These are phyloP conservation scores for Coecobrya sp. DNA, from an alignment of 2,888 invertebrate species.

Conservation along the genomic window DNA sequence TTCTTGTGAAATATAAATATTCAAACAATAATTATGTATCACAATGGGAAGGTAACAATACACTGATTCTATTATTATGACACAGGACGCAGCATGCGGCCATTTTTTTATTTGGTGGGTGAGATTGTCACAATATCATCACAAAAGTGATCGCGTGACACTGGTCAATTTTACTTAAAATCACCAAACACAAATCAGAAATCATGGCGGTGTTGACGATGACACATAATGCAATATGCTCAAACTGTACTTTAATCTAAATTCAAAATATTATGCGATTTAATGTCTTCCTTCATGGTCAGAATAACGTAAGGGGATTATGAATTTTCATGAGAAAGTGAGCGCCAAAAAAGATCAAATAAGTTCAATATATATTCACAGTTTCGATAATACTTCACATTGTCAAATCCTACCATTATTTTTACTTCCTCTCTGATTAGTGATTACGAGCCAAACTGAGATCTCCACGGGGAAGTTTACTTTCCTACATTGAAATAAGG, in stretches of 20 bases:
- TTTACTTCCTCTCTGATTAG: neutral
- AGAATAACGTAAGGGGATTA: too few relatives aligned
- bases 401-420: neutral
- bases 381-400: too few relatives aligned
- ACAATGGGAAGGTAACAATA: conserved; percentile 9
- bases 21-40: neutral
- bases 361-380: neutral
- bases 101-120: neutral
- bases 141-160: conserved; percentile 51
- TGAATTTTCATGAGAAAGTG: conserved; percentile 9
- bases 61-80: conserved; percentile 4
- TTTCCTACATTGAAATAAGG: too few relatives aligned
- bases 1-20: neutral
- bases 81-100: conserved; percentile 36
- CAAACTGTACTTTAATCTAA: neutral
- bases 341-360: neutral
- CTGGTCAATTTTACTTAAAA: conserved; percentile 13
- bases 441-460: too few relatives aligned
- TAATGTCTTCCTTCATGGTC: too few relatives aligned
- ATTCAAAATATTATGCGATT: neutral
- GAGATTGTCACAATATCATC: neutral
- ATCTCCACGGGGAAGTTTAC: too few relatives aligned
- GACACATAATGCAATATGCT: neutral
- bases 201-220: neutral
- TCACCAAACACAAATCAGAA: neutral